Base-by-base conservation (phyloP, 2,888 invertebrate species). In the Drosophila rellima region DNA sequence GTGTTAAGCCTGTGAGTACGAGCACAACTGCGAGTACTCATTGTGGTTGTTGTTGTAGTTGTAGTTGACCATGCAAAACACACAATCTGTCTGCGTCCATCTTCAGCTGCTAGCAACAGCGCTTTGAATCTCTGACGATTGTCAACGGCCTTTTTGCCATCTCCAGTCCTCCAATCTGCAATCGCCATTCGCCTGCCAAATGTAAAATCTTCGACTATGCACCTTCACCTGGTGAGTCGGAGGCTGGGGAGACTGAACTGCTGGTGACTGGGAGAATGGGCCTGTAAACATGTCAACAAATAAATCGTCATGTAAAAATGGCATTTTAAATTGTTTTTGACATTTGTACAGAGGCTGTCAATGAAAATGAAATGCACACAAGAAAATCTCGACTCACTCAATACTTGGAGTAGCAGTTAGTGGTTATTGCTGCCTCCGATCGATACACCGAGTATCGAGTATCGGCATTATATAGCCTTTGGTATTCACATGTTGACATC, bases 291-390 rank as follows among this genome's bases (percentile, higher is more conserved):
- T 80, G 82, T 83, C 86, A 86, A 88, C 90, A 86, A 83, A 89
- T 87, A 89, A 91, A 91, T 87, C 90, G 89, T 89, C 88, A 83
- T 85, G 88, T 88, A 88, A 86, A 88, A 85, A 91, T 91, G 89
- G 90, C 80, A 89, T 91, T 90, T 89, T 78, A 91, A 91, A 91
- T 91, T 84, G 91, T 87, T 91, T 88, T 67, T 82, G 91, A 91
- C 90, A 82, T 88, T 90, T 84, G 84, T 76, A 81, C 83, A 71
- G 86, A 70, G 80, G 77, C 83, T 86, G 83, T 83, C 83, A 83
- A 83, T 83, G 86, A 83, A 83, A 76, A 83, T 83, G 86, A 83
- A 83, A 83, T 83, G 86, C 86, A 74, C 76, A 77, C 83, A 83
- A 74, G 54, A 74, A 74, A 74, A 74, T 74, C 64, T 57, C 52